Evolutionary conservation across 2,888 invertebrate species (phyloP), one percentile per base, ranked within the genome.

Genomic region (Stenurella melanura): DNA sequence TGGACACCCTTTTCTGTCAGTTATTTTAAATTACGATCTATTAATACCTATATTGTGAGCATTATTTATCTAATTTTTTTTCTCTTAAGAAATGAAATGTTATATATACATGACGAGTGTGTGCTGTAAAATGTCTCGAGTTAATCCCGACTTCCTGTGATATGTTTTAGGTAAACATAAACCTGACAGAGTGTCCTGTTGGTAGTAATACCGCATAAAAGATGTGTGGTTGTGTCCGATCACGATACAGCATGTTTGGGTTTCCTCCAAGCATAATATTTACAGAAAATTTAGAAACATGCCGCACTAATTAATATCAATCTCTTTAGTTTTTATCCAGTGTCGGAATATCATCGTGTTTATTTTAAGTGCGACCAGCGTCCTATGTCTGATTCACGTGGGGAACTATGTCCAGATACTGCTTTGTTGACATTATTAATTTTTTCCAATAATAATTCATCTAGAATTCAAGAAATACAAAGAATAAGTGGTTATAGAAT

Each of bases 141-240:
- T 50, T 71, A 71, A 71, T 71, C 71, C 63, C 64, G 78, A 81
- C 81, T 78, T 81, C 81, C 81, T 78, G 81, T 80, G 78, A 79
- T 78, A 75, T 78, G 80, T 78, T 81, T 81, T 80, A 75, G 81
- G 81, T 81, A 81, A 81, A 81, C 81, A 81, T 80, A 73, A 80
- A 76, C 69, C 76, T 78, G 81, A 81, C 78, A 74, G 77, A 74
- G 77, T 77, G 77, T 77, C 78, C 76, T 77, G 77, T 73, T 75
- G 73, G 74, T 77, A 75, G 71, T 77, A 75, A 68, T 56, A 66
- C 68, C 66, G 68, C 74, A 66, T 61, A 74, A 78, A 74, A 73
- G 67, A 76, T 76, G 75, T 77, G 72, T 78, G 77, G 77, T 77
- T 73, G 76, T 68, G 75, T 78, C 74, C 67, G 72, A 80, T 79